phyloP scores from a whole-genome alignment of 1,140 invertebrate genomes.

The Pogonus chalceus region DNA sequence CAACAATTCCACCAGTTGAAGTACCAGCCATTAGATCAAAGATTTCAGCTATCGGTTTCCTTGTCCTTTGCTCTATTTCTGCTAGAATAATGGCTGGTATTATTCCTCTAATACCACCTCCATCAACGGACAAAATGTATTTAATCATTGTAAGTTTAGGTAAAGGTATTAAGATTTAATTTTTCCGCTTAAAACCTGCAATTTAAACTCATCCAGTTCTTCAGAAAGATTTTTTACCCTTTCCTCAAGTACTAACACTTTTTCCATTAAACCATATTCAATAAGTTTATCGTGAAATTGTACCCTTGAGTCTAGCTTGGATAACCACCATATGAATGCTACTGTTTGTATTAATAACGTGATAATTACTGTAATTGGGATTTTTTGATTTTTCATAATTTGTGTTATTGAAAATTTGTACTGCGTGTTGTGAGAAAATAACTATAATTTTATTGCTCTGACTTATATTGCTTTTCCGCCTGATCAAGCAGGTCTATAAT shows the following conservation, averaged over 20 bases:
- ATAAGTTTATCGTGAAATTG: background rate
- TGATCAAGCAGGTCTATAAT: background rate
- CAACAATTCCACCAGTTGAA: no score
- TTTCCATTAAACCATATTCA: background rate
- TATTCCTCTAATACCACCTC: slow-evolving; percentile 7
- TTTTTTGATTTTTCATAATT: slow-evolving; percentile 3
- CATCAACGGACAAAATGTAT: slow-evolving; percentile 11
- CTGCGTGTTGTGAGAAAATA: no score
- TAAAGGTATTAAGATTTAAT: no score
- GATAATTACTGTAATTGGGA: slow-evolving; percentile 4
- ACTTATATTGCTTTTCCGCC: no score
- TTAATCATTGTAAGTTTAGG: slow-evolving; percentile 8
- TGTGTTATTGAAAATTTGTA: no score
- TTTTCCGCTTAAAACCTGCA: no score
- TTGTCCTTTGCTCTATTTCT: slow-evolving; percentile 12
- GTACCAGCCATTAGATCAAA: slow-evolving; percentile 10
- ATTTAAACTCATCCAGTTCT: slow-evolving; percentile 1
- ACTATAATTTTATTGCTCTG: no score
- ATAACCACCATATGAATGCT: slow-evolving; percentile 1
- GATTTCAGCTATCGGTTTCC: slow-evolving; percentile 10
- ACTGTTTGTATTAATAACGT: slow-evolving; percentile 1
- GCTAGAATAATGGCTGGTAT: slow-evolving; percentile 13
- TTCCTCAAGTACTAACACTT: background rate
- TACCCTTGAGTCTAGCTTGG: slow-evolving; percentile 2
- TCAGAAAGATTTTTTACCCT: slow-evolving; percentile 5